Evolutionary conservation across 2,888 invertebrate species (phyloP).

Genomic region (Microplitis manilae): DNA sequence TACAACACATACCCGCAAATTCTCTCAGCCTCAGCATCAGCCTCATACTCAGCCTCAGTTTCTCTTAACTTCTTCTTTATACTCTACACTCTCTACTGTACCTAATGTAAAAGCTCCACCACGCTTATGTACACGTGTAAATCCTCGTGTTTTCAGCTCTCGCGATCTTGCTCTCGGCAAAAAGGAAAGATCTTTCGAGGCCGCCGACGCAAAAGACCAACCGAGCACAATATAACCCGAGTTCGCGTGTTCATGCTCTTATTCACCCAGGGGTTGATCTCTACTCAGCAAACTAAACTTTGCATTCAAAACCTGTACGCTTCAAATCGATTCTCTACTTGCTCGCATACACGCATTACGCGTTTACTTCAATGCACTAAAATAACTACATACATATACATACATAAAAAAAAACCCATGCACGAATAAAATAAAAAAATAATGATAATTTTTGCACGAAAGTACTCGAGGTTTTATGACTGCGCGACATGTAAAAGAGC

Average conservation of each 20-base stretch:
- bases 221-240: constrained; percentile 7
- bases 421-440: no score
- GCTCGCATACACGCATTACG: background rate
- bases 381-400: no score
- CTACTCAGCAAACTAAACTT: background rate
- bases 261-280: constrained; percentile 5
- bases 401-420: no score
- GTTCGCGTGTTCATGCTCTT: constrained; percentile 15
- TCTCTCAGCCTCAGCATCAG: background rate
- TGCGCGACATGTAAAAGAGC: no score
- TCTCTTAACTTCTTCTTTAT: background rate
- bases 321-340: constrained; percentile 18
- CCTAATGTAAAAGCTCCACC: background rate
- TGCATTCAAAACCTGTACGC: background rate
- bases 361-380: no score
- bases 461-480: no score
- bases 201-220: background rate
- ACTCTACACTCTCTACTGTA: background rate
- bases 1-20: constrained; percentile 7
- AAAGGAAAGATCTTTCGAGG: constrained; percentile 47
- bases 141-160: constrained; percentile 57
- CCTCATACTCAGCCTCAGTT: background rate
- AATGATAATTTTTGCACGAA: no score
- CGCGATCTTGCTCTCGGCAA: constrained; percentile 1
- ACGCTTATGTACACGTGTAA: constrained; percentile 62